These are phyloP conservation scores for Pangasius macronema DNA, from an alignment of 2,797 vertebrate species.

Conservation along the genomic window DNA sequence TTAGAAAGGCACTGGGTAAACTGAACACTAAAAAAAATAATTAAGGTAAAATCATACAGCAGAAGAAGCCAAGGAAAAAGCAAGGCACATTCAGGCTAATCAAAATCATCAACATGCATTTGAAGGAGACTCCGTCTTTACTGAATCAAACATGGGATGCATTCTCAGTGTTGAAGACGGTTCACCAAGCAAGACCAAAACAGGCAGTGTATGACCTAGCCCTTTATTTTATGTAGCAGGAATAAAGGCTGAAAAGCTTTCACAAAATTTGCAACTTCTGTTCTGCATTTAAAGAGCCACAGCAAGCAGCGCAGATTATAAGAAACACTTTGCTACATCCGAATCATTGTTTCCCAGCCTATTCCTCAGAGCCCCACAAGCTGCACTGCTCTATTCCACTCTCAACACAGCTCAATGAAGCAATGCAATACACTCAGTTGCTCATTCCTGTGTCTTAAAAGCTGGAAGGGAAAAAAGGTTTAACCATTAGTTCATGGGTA, in stretches of 20 bases:
- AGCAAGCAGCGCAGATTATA: constrained; percentile 12
- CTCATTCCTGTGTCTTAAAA: neutral
- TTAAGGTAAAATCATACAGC: neutral
- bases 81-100: neutral
- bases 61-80: neutral
- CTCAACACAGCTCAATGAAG: neutral
- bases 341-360: constrained; percentile 13
- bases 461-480: too few relatives aligned
- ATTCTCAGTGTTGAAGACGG: too few relatives aligned
- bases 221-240: constrained; percentile 35
- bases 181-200: neutral
- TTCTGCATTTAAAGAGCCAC: neutral
- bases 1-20: neutral
- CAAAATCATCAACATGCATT: constrained; percentile 22
- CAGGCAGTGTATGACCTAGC: constrained; percentile 43
- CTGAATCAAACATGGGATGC: neutral
- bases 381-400: neutral
- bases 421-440: neutral
- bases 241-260: neutral
- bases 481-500: neutral
- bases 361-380: constrained; percentile 12
- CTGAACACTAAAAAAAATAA: neutral
- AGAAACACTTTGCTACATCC: neutral
- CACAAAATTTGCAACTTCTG: neutral
- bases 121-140: neutral